These are phyloP conservation scores for Rhizomys pruinosus DNA, from an alignment of 2,113 vertebrate genomes.

Conservation along the genomic window DNA sequence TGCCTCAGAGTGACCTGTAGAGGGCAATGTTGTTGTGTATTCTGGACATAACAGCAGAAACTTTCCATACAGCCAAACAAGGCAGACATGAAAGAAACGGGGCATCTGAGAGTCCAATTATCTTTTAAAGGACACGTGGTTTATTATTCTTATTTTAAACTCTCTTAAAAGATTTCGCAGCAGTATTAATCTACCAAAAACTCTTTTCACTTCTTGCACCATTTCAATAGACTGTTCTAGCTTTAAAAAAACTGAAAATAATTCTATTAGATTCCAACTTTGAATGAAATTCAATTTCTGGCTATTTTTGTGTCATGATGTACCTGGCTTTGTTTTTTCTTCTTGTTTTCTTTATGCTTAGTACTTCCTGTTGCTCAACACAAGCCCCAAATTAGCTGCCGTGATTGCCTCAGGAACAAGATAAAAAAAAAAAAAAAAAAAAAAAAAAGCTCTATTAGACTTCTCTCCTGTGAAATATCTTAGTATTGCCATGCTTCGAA, in stretches of 20 bases:
- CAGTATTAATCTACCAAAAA: not conserved
- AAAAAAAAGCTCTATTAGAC: not conserved
- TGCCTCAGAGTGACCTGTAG: constrained; percentile 74
- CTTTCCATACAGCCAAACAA: not conserved
- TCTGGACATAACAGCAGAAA: not conserved
- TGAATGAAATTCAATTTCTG: not conserved
- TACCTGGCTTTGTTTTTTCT: not conserved
- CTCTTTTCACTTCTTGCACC: not conserved
- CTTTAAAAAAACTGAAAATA: not conserved
- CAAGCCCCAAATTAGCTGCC: not conserved
- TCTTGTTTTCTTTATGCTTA: not conserved
- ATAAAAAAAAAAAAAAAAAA: too few species aligned
- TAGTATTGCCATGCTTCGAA: not conserved
- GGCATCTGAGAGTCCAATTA: not conserved
- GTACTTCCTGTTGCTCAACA: not conserved
- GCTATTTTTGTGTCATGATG: not conserved
- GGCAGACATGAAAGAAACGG: not conserved
- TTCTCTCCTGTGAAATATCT: not conserved
- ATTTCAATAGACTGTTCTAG: not conserved
- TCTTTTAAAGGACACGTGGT: not conserved
- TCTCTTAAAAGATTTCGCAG: not conserved
- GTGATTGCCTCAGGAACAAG: not conserved
- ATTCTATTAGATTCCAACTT: not conserved
- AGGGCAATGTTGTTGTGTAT: constrained; percentile 85
- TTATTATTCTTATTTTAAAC: constrained; percentile 16